Percentiles rank a stretch among this genome's conserved stretches.
These are phyloP conservation scores for Mobula birostris DNA, from an alignment of 2,113 vertebrate species.

Conservation along the genomic window DNA sequence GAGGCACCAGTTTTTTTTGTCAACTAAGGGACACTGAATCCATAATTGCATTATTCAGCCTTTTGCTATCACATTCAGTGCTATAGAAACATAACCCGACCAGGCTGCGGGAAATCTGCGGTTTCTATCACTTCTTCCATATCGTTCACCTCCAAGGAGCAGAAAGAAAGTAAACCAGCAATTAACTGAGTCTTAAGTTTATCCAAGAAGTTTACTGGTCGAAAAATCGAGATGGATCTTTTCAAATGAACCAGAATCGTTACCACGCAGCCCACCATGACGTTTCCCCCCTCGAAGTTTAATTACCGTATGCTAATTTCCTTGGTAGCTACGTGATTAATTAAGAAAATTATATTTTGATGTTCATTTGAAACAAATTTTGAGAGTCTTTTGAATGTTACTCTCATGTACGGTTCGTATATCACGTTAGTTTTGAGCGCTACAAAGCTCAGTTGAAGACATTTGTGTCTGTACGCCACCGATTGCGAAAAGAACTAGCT, in stretches of 20 bases:
- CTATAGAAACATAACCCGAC: slow-evolving; percentile 71
- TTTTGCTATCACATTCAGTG: slow-evolving; percentile 49
- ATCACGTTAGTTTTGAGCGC: slow-evolving; percentile 81
- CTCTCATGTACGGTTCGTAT: slow-evolving; percentile 70
- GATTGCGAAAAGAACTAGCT: slow-evolving; percentile 96
- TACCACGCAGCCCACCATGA: slow-evolving; percentile 66
- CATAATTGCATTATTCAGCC: slow-evolving; percentile 92
- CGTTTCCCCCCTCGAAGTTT: slow-evolving; percentile 68
- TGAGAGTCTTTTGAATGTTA: slow-evolving; percentile 67
- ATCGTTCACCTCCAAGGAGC: neutral
- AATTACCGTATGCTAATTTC: slow-evolving; percentile 81
- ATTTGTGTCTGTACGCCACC: slow-evolving; percentile 77
- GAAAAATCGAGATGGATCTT: slow-evolving; percentile 44
- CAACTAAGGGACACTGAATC: slow-evolving; percentile 88
- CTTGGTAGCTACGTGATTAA: slow-evolving; percentile 78
- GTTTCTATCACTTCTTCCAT: slow-evolving; percentile 8
- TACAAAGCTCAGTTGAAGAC: slow-evolving; percentile 74
- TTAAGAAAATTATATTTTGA: slow-evolving; percentile 81
- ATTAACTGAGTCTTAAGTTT: slow-evolving; percentile 36
- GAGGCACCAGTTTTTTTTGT: slow-evolving; percentile 96
- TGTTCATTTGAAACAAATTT: slow-evolving; percentile 79
- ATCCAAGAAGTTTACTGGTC: slow-evolving; percentile 33
- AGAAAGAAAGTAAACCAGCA: slow-evolving; percentile 36
- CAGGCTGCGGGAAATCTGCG: slow-evolving; percentile 42
- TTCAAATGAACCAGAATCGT: slow-evolving; percentile 61